These are phyloP conservation scores for Noctua janthina DNA, from an alignment of 2,888 invertebrate genomes.

Conservation along the genomic window DNA sequence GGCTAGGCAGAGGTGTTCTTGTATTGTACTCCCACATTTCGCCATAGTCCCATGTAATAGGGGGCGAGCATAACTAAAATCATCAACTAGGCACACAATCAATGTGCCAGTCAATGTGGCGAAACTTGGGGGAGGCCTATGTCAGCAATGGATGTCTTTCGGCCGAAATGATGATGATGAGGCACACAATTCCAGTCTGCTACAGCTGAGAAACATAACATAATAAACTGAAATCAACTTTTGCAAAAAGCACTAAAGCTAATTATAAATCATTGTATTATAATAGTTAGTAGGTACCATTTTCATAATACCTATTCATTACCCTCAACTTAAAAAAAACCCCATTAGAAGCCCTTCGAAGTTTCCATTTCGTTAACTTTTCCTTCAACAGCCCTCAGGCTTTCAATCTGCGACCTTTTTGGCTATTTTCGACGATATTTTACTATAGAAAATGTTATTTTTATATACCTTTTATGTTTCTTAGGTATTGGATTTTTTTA, in stretches of 20 bases:
- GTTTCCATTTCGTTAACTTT: slow-evolving; percentile 49
- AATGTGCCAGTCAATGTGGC: too few species aligned
- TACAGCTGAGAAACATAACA: neutral
- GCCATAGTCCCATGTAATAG: neutral
- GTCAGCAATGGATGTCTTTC: too few species aligned
- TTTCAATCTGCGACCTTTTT: slow-evolving; percentile 40
- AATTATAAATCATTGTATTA: neutral
- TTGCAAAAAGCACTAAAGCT: neutral
- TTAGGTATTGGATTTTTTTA: slow-evolving; percentile 11
- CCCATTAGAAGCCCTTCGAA: slow-evolving; percentile 40
- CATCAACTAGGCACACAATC: neutral
- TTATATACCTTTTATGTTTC: slow-evolving; percentile 26
- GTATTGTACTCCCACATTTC: neutral
- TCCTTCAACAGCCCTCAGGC: slow-evolving; percentile 34
- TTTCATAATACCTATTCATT: neutral
- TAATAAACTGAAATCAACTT: neutral
- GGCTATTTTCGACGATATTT: slow-evolving; percentile 31
- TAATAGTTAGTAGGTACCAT: neutral
- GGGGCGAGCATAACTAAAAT: neutral
- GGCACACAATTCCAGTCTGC: neutral
- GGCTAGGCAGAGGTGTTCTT: neutral
- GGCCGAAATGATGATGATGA: too few species aligned
- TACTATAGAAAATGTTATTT: slow-evolving; percentile 33
- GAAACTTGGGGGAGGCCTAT: too few species aligned
- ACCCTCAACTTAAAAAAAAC: neutral